A percentile compares a stretch with the other conserved stretches of the same genome.
Conservation (phyloP, 2,888 invertebrate genomes). For the Apamea monoglypha region DNA sequence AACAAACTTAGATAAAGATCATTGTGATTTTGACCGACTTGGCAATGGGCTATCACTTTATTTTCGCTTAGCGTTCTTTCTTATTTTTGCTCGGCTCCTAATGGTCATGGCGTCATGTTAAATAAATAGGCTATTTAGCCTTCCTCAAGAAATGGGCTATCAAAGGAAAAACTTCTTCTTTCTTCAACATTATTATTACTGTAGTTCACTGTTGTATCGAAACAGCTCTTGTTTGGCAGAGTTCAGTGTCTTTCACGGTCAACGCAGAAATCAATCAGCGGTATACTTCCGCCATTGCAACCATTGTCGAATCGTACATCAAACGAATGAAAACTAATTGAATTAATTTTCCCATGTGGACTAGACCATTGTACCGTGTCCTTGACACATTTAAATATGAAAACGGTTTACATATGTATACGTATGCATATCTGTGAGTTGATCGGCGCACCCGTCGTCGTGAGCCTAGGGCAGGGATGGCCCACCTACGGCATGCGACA, state of each 20-base stretch:
- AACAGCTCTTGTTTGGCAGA: not conserved
- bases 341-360: constrained; percentile 84
- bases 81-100: too few species aligned
- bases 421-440: constrained; percentile 76
- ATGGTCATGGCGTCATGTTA: too few species aligned
- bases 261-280: constrained; percentile 45
- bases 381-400: constrained; percentile 80
- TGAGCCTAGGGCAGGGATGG: constrained; percentile 48
- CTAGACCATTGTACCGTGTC: constrained; percentile 65
- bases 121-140: too few species aligned
- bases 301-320: constrained; percentile 63
- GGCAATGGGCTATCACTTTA: too few species aligned
- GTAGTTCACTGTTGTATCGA: not conserved
- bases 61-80: too few species aligned
- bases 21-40: too few species aligned
- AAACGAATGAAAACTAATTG: constrained; percentile 72
- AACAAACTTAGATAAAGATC: too few species aligned
- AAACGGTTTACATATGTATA: constrained; percentile 76
- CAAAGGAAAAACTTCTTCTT: too few species aligned
- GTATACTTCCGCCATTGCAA: constrained; percentile 22
- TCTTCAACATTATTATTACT: too few species aligned
- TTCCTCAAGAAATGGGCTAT: too few species aligned
- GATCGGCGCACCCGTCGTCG: constrained; percentile 76
- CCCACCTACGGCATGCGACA: not conserved
- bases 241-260: constrained; percentile 61